These are phyloP conservation scores for Drosophila atroscutellata DNA, from an alignment of 2,888 invertebrate genomes.

Conservation along the genomic window DNA sequence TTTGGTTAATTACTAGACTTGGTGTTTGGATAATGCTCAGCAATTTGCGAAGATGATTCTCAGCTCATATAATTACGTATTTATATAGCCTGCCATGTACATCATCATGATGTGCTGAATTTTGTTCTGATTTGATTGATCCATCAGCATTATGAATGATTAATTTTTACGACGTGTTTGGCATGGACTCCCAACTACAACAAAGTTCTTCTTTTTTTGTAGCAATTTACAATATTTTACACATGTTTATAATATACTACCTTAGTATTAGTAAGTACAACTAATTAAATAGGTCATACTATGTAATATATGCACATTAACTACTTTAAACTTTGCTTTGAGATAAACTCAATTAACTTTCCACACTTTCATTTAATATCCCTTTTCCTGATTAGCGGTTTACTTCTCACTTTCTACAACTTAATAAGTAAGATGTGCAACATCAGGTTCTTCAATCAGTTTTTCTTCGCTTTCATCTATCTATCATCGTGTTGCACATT, in stretches of 20 bases:
- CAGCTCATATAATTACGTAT: background rate
- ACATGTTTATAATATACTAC: background rate
- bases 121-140: background rate
- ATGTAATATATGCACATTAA: background rate
- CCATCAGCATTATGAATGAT: background rate
- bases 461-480: conserved; percentile 48
- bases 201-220: background rate
- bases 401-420: conserved; percentile 42
- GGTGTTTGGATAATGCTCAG: conserved; percentile 2
- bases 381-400: conserved; percentile 19
- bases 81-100: background rate
- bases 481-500: conserved; percentile 37
- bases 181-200: background rate
- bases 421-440: conserved; percentile 1
- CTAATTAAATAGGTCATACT: background rate
- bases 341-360: background rate
- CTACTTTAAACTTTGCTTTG: background rate
- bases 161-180: background rate
- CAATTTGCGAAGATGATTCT: background rate
- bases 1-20: conserved; percentile 2
- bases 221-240: background rate
- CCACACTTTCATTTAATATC: conserved; percentile 32
- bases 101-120: background rate
- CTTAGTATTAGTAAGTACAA: background rate
- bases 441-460: conserved; percentile 15